phyloP scores from a whole-genome alignment of 1,140 invertebrate species.

The Leptonema lineaticorne region DNA sequence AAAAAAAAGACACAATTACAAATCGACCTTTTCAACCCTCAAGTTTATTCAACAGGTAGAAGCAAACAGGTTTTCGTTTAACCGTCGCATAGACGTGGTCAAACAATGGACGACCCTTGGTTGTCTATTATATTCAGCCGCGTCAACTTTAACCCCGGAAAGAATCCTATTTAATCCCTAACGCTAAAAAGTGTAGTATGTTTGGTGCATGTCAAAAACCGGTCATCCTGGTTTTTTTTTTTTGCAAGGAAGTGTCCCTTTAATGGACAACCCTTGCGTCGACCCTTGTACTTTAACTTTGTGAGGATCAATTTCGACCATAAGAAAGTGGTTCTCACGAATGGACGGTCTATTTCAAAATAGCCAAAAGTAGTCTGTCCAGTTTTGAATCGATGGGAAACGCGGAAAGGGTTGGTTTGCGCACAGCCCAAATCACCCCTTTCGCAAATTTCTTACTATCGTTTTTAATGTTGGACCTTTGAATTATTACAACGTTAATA shows the following conservation, averaged over 20 bases:
- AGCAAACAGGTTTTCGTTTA: constrained; percentile 41
- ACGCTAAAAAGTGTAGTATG: neutral
- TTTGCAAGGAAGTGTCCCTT: constrained; percentile 36
- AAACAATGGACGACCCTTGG: constrained; percentile 34
- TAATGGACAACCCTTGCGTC: constrained; percentile 29
- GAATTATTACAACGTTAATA: constrained; percentile 8
- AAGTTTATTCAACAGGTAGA: constrained; percentile 37
- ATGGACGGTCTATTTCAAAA: constrained; percentile 42
- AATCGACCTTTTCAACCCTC: constrained; percentile 15
- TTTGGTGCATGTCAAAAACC: constrained; percentile 37
- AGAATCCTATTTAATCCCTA: constrained; percentile 9
- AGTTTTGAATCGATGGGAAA: constrained; percentile 44
- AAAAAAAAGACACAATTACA: too few species aligned
- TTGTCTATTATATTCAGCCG: constrained; percentile 34
- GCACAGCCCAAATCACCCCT: neutral
- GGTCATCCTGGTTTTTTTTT: constrained; percentile 38
- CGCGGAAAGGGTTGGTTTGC: constrained; percentile 30
- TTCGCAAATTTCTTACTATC: too few species aligned
- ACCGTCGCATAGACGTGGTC: constrained; percentile 34
- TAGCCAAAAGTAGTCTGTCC: constrained; percentile 54
- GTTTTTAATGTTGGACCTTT: too few species aligned
- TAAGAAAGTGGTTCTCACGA: neutral
- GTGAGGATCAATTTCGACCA: neutral
- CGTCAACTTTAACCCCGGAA: constrained; percentile 22
- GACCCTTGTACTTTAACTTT: neutral